Percentiles rank a stretch among this genome's conserved stretches.
These are phyloP conservation scores for Sternotherus odoratus DNA, from an alignment of 2,797 vertebrate species.

Conservation along the genomic window DNA sequence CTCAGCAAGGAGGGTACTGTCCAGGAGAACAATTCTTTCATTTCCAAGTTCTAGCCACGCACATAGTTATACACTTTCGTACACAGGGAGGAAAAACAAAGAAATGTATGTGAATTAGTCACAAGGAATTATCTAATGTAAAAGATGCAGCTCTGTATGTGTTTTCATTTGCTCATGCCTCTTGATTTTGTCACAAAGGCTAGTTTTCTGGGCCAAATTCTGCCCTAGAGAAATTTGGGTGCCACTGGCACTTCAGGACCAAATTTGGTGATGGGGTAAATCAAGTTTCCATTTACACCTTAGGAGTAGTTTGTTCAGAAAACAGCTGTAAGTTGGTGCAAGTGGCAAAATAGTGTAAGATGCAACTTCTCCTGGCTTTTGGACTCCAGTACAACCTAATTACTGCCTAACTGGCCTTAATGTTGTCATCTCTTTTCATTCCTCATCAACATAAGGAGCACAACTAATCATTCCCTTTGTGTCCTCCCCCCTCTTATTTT, in stretches of 20 bases:
- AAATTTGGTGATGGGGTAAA: rapidly evolving
- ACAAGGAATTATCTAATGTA: slow-evolving; percentile 25
- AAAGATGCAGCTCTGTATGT: slow-evolving; percentile 37
- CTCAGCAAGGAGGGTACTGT: neutral
- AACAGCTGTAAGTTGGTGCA: neutral
- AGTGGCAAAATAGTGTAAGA: rapidly evolving
- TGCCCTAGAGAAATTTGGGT: neutral
- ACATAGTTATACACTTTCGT: neutral
- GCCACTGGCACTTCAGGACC: neutral
- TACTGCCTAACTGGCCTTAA: neutral
- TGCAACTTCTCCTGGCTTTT: slow-evolving; percentile 29
- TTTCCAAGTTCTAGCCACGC: neutral
- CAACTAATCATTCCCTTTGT: rapidly evolving
- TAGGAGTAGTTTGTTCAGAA: neutral
- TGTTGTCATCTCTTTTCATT: neutral
- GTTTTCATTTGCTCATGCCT: slow-evolving; percentile 22
- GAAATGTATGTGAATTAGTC: neutral
- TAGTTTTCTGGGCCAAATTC: slow-evolving; percentile 29
- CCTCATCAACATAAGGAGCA: rapidly evolving
- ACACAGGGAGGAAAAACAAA: slow-evolving; percentile 17
- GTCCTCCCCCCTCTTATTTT: neutral
- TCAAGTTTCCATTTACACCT: neutral
- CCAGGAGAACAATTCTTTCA: rapidly evolving
- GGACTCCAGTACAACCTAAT: neutral
- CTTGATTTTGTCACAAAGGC: neutral